These are phyloP conservation scores for Nomada lathburiana DNA, from an alignment of 2,888 invertebrate genomes.

Conservation along the genomic window DNA sequence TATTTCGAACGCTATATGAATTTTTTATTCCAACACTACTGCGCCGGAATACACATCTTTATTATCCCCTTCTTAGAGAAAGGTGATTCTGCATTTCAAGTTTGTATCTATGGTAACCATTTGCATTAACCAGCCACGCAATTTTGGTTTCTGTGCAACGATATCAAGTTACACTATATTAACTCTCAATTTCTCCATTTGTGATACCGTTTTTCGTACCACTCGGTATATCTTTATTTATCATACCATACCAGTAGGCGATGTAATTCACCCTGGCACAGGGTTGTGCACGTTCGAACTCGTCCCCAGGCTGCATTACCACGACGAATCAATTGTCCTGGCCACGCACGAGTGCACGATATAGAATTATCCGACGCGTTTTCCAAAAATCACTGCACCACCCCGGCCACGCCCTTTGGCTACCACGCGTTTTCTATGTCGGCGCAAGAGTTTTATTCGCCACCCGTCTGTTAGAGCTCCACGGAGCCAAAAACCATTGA, in stretches of 20 bases:
- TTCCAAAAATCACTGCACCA: slow-evolving; percentile 35
- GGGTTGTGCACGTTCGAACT: slow-evolving; percentile 7
- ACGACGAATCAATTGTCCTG: slow-evolving; percentile 21
- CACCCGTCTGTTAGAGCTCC: not conserved
- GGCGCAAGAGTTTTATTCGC: slow-evolving; percentile 18
- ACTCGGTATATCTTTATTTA: not conserved
- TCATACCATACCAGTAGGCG: no score
- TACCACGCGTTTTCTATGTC: slow-evolving; percentile 24
- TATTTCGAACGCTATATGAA: not conserved
- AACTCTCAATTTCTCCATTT: no score
- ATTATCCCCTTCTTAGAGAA: not conserved
- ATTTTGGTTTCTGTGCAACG: no score
- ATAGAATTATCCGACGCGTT: slow-evolving; percentile 3
- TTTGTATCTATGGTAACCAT: no score
- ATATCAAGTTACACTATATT: no score
- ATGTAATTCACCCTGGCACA: not conserved
- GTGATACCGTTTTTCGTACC: not conserved
- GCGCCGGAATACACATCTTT: not conserved
- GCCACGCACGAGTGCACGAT: not conserved
- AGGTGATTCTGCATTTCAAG: no score
- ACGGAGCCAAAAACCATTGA: slow-evolving; percentile 50
- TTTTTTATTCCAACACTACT: no score
- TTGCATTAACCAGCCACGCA: no score
- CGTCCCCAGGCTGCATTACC: not conserved
- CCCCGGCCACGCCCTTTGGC: slow-evolving; percentile 56